A percentile compares a stretch with the other conserved stretches of the same genome.
Evolutionary conservation across 2,113 vertebrate genomes (phyloP).

Genomic region (Chaetura pelagica): DNA sequence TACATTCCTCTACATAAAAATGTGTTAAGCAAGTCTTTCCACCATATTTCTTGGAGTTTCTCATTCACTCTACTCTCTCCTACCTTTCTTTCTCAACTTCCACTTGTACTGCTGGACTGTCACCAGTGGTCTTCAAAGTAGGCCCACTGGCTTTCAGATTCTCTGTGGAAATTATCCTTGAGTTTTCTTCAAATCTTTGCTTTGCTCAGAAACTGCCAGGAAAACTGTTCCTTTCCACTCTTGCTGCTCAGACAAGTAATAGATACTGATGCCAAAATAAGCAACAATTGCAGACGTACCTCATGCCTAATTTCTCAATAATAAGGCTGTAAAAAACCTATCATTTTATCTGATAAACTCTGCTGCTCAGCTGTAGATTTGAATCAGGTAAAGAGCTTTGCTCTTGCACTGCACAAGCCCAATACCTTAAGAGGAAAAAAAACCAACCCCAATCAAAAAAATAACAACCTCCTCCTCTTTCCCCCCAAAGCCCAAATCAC

Average conservation of each 20-base stretch:
- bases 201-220: neutral
- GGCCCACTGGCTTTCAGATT: neutral
- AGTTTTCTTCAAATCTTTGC: neutral
- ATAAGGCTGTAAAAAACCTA: neutral
- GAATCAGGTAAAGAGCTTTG: neutral
- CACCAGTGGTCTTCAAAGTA: neutral
- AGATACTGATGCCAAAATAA: neutral
- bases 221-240: neutral
- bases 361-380: neutral
- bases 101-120: neutral
- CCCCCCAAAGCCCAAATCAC: no score
- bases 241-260: neutral
- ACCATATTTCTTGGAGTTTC: neutral
- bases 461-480: rapidly evolving
- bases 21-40: neutral
- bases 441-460: rapidly evolving
- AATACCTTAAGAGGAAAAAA: neutral
- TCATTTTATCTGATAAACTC: neutral
- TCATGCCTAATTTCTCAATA: neutral
- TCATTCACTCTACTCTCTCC: neutral
- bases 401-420: neutral
- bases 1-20: neutral
- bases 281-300: neutral
- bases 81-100: neutral
- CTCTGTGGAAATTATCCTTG: neutral